Evolutionary conservation across 2,797 vertebrate genomes (phyloP).

Genomic region (Sebastes kiyomatsui): DNA sequence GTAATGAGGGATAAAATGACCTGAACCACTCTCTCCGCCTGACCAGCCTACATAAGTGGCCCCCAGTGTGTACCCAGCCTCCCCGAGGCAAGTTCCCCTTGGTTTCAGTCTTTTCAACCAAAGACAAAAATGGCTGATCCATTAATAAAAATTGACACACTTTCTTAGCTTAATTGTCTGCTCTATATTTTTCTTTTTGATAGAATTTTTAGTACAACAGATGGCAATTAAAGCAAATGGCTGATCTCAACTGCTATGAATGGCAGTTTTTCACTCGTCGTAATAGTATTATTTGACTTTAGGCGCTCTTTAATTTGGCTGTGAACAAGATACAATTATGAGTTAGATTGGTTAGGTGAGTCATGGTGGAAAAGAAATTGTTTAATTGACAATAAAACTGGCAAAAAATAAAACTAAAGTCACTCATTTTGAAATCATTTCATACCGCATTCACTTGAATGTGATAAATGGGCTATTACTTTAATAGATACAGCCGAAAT

Average conservation of each 20-base stretch:
- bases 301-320: slow-evolving; percentile 16
- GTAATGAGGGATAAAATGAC: slow-evolving; percentile 63
- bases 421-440: background rate
- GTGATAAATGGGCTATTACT: slow-evolving; percentile 2
- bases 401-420: background rate
- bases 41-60: slow-evolving; percentile 51
- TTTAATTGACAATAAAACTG: background rate
- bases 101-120: slow-evolving; percentile 15
- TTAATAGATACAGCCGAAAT: background rate
- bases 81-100: slow-evolving; percentile 23
- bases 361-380: background rate
- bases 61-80: slow-evolving; percentile 35
- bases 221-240: slow-evolving; percentile 28
- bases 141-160: slow-evolving; percentile 19
- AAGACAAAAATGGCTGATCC: background rate
- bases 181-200: background rate
- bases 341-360: background rate
- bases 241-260: background rate
- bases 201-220: slow-evolving; percentile 6
- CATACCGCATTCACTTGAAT: background rate
- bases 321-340: background rate
- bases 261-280: background rate
- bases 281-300: slow-evolving; percentile 22
- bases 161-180: background rate
- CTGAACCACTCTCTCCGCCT: slow-evolving; percentile 29